Conservation (phyloP, 2,888 invertebrate species). For the Carabus problematicus region DNA sequence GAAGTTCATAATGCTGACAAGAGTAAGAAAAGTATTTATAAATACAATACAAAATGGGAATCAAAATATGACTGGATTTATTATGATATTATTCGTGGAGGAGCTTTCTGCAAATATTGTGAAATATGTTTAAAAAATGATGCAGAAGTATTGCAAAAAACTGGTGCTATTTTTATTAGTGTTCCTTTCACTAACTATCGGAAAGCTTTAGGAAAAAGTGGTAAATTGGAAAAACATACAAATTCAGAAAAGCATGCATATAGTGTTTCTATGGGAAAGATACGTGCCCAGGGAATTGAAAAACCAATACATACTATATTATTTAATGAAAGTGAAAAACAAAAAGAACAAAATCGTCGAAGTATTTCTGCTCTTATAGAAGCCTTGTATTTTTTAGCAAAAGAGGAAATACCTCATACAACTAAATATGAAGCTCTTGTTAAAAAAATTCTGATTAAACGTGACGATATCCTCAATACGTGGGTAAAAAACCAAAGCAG, state of each 20-base stretch:
- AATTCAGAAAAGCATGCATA: no score
- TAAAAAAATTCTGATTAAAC: constrained; percentile 10
- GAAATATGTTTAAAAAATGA: constrained; percentile 19
- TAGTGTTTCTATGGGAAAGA: no score
- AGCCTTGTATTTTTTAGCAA: no score
- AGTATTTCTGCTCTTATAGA: no score
- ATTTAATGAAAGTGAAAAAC: no score
- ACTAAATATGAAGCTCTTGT: constrained; percentile 5
- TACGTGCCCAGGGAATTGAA: no score
- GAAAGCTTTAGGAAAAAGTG: constrained; percentile 10
- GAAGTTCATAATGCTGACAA: not conserved
- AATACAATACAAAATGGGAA: constrained; percentile 10
- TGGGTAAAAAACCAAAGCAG: constrained; percentile 10
- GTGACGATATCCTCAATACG: no score
- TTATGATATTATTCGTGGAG: constrained; percentile 3
- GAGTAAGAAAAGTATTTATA: not conserved
- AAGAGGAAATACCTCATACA: no score
- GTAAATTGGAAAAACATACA: no score
- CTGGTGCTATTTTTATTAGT: constrained; percentile 8
- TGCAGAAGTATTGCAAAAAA: constrained; percentile 11
- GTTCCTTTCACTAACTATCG: constrained; percentile 13
- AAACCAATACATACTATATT: no score
- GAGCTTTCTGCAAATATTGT: constrained; percentile 18
- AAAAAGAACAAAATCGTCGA: no score
- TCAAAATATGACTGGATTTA: constrained; percentile 7